A percentile compares a stretch with the other conserved stretches of the same genome.
Evolutionary conservation across 2,888 invertebrate species (phyloP).

Genomic region (Lydus trimaculatus): DNA sequence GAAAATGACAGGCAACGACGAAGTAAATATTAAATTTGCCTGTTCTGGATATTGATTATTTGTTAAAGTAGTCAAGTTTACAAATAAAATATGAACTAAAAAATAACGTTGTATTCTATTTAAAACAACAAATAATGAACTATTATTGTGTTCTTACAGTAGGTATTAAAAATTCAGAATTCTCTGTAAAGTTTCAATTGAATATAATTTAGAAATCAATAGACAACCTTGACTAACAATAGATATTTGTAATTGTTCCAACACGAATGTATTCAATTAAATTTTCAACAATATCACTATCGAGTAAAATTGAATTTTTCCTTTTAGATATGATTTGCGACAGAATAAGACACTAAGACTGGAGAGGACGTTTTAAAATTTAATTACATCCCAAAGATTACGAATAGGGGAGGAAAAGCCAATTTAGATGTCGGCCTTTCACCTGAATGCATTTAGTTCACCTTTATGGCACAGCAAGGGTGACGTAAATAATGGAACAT

Average conservation of each 20-base stretch:
- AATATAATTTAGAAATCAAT: neutral
- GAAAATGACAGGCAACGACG: neutral
- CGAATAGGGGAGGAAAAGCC: slow-evolving; percentile 27
- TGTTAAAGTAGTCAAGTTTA: neutral
- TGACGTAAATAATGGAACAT: slow-evolving; percentile 27
- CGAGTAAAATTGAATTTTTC: neutral
- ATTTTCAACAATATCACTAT: neutral
- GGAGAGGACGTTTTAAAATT: slow-evolving; percentile 24
- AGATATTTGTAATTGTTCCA: no score
- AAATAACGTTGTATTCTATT: neutral
- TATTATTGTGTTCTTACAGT: neutral
- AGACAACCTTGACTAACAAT: neutral
- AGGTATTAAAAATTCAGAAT: neutral
- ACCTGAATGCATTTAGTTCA: slow-evolving; percentile 31
- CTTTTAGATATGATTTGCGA: neutral
- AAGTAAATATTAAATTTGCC: neutral
- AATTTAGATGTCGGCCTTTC: slow-evolving; percentile 29
- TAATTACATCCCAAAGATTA: slow-evolving; percentile 29
- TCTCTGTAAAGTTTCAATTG: neutral
- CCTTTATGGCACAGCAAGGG: slow-evolving; percentile 23
- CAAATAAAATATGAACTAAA: neutral
- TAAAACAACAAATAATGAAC: neutral
- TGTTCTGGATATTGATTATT: neutral
- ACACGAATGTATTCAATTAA: neutral
- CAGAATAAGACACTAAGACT: neutral